Evolutionary conservation across 2,888 invertebrate genomes (phyloP).

Genomic region (Rhaphigaster nebulosa): DNA sequence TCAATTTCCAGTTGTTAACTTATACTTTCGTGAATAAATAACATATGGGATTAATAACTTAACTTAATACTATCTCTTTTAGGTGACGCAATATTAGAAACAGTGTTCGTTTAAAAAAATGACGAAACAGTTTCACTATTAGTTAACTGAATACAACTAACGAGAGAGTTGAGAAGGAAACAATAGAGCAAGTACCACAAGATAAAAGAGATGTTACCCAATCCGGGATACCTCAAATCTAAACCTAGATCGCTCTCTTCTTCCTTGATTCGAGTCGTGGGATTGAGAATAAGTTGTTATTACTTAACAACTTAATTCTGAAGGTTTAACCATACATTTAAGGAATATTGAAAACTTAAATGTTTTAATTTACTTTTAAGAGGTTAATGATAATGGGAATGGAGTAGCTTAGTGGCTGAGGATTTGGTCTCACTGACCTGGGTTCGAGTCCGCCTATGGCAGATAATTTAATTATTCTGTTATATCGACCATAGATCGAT

Average conservation of each 20-base stretch:
- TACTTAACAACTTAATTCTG: background rate
- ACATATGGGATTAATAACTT: background rate
- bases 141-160: background rate
- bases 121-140: background rate
- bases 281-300: background rate
- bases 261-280: background rate
- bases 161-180: background rate
- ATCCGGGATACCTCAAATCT: background rate
- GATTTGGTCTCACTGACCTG: no score
- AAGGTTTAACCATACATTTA: background rate
- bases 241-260: background rate
- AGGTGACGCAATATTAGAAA: background rate
- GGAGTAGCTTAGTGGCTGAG: no score
- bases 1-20: background rate
- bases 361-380: background rate
- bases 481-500: no score
- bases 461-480: no score
- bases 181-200: background rate
- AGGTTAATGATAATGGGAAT: background rate
- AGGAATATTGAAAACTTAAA: no score
- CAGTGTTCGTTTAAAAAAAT: background rate
- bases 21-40: background rate
- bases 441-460: no score
- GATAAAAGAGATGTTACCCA: background rate
- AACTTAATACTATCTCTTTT: background rate